Evolutionary conservation across 2,888 invertebrate genomes (phyloP), one percentile per base, ranked within the genome.

Genomic region (Tricholauxania praeusta): DNA sequence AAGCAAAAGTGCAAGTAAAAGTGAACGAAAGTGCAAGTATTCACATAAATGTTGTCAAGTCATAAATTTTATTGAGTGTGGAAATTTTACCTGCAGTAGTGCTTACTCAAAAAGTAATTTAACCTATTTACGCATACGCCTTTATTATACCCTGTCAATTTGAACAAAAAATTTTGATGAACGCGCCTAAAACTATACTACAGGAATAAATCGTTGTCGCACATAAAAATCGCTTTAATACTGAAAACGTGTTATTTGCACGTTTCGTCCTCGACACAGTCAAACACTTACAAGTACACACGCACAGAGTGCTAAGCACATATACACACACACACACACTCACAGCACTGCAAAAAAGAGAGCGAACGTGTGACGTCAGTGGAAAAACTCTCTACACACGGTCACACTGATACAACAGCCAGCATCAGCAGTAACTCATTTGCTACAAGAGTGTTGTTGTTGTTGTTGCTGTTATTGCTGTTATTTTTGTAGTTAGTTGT

Each of bases 341-440:
- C 55, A 52, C 14, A 63, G 39, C 55, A 47, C 8, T 17, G 39
- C 39, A 49, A 22, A 74, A 48, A n/a, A 55, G 55, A 39, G 39
- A 39, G 39, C 52, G 53, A 14, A 47, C 52, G 32, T 52, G 69
- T 69, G 69, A 69, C 69, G 69, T 69, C 69, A 69, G 69, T 32
- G 39, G 39, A 32, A 60, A 39, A 32, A 28, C 51, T 17, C 48
- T 64, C 22, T 22, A 15, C 28, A 39, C 32, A 53, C 68, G 67
- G 60, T 57, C n/a, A 72, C 47, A 68, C 51, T 60, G 52, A 68
- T 52, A 47, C 19, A 59, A 60, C 51, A 70, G 7, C 48, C 52
- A 59, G 17, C 65, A 70, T 65, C 52, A 55, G 72, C 72, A 63
- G 72, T 75, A 69, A 72, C 71, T 72, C 71, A 75, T 28, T 28